Evolutionary conservation across 1,140 invertebrate species (phyloP).

Genomic region (Ephestia elutella): DNA sequence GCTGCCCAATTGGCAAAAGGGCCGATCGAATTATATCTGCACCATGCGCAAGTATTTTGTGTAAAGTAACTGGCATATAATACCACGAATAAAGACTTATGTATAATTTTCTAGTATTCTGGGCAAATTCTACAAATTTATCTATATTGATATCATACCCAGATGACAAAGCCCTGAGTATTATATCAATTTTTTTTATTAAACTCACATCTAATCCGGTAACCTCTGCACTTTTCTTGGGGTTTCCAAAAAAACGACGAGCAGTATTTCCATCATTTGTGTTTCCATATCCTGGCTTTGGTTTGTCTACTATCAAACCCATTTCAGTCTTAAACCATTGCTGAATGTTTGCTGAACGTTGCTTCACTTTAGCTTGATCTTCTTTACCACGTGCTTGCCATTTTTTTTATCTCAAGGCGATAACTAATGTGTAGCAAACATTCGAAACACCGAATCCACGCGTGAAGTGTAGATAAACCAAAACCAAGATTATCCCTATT

Average conservation of each 20-base stretch:
- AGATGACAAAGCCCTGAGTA: not conserved
- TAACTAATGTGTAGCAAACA: conserved; percentile 6
- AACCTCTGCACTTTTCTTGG: not conserved
- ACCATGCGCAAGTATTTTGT: too few relatives aligned
- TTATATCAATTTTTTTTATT: conserved; percentile 3
- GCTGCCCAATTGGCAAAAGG: too few relatives aligned
- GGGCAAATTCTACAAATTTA: too few relatives aligned
- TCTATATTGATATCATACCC: too few relatives aligned
- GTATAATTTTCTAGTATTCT: too few relatives aligned
- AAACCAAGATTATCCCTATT: too few relatives aligned
- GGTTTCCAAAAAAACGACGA: conserved; percentile 4
- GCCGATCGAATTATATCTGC: too few relatives aligned
- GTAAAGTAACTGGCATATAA: too few relatives aligned
- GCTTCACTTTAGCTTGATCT: conserved; percentile 5
- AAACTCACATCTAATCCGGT: conserved; percentile 8
- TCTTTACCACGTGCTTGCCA: conserved; percentile 5
- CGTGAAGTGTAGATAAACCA: conserved; percentile 9
- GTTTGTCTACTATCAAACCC: conserved; percentile 8
- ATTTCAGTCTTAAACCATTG: conserved; percentile 6
- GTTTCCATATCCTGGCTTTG: conserved; percentile 5
- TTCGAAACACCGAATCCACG: conserved; percentile 7
- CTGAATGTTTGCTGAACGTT: not conserved
- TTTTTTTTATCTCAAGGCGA: conserved; percentile 2
- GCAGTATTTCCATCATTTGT: conserved; percentile 10
- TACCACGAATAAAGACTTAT: too few relatives aligned